Conservation (phyloP, 2,113 vertebrate species). For the Aepyceros melampus region DNA sequence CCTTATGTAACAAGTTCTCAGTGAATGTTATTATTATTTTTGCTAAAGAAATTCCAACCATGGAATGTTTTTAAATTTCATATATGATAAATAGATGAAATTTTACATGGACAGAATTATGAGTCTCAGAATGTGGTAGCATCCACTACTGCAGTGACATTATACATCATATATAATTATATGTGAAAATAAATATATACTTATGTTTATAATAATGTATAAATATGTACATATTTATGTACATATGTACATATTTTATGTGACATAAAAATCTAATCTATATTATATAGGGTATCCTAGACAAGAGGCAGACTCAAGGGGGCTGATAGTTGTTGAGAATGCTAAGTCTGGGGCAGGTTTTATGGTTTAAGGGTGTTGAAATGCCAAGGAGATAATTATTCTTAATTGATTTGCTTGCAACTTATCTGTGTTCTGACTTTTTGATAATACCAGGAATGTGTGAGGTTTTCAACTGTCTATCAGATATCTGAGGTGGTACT, state of each 20-base stretch:
- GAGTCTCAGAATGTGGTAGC: not conserved
- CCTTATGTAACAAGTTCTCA: not conserved
- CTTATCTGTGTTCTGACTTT: too few species aligned
- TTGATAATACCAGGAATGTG: too few species aligned
- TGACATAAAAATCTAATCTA: not conserved
- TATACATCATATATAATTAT: not conserved
- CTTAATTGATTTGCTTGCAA: too few species aligned
- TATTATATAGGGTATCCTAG: not conserved
- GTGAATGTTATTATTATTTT: not conserved
- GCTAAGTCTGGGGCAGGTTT: not conserved
- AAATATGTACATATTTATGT: not conserved
- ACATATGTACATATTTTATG: not conserved
- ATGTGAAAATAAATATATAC: not conserved
- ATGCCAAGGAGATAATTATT: too few species aligned
- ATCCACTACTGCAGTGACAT: not conserved
- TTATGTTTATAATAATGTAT: not conserved
- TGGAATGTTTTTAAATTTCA: not conserved
- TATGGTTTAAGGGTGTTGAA: not conserved
- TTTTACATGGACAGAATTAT: not conserved
- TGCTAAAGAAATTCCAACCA: not conserved
- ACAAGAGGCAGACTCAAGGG: not conserved
- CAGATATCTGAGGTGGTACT: too few species aligned
- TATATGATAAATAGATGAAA: not conserved
- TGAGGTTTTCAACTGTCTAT: too few species aligned
- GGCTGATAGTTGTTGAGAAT: not conserved